These are phyloP conservation scores for Elephas maximus DNA, from an alignment of 2,113 vertebrate genomes.

Conservation along the genomic window DNA sequence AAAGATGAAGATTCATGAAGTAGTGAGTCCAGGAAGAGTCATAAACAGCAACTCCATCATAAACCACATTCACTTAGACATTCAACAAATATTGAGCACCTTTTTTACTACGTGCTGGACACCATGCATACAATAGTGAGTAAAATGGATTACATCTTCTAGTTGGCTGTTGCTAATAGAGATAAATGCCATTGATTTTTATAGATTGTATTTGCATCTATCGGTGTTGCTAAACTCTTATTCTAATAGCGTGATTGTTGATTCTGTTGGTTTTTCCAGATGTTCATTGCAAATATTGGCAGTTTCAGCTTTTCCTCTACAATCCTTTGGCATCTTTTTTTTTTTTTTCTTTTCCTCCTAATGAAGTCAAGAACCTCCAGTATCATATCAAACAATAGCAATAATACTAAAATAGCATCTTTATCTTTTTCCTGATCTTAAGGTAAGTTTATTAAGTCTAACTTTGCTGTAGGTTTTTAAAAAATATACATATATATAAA, in stretches of 20 bases:
- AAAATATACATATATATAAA: background rate
- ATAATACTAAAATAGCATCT: background rate
- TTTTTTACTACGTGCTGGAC: background rate
- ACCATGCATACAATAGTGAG: background rate
- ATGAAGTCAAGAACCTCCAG: background rate
- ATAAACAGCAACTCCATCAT: background rate
- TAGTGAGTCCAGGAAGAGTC: background rate
- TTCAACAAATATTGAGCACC: background rate
- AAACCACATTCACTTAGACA: background rate
- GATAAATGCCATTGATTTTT: background rate
- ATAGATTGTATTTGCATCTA: background rate
- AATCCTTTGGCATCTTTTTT: background rate
- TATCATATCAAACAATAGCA: background rate
- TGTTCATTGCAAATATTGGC: background rate
- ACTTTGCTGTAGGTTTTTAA: background rate
- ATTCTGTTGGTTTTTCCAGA: background rate
- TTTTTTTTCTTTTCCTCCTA: background rate
- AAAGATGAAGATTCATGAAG: background rate
- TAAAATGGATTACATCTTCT: background rate
- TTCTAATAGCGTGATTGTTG: background rate
- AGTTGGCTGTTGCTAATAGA: background rate
- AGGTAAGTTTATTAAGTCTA: background rate
- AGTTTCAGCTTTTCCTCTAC: background rate
- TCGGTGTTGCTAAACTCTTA: background rate
- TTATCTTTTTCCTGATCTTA: background rate